Evolutionary conservation across 2,797 vertebrate genomes (phyloP).

Genomic region (Rhinogobio ventralis): DNA sequence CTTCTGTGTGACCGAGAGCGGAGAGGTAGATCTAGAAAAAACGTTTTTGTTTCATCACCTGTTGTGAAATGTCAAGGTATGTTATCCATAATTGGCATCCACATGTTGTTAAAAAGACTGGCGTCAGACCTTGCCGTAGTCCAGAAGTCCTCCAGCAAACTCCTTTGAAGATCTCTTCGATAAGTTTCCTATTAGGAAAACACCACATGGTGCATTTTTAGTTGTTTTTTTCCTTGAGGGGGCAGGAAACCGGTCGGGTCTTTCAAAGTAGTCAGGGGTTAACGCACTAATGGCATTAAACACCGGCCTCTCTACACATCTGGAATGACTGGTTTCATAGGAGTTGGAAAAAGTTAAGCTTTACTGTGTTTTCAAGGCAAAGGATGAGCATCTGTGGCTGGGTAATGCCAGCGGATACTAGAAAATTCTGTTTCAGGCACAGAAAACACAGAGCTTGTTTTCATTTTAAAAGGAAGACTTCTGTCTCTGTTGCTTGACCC

Average conservation of each 20-base stretch:
- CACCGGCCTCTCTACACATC: conserved; percentile 64
- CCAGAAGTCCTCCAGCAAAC: conserved; percentile 37
- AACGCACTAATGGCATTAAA: conserved; percentile 47
- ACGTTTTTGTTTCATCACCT: conserved; percentile 76
- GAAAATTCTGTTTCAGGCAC: conserved; percentile 71
- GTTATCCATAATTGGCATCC: conserved; percentile 63
- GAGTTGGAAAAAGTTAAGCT: conserved; percentile 45
- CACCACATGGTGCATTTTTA: conserved; percentile 42
- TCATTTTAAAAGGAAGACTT: conserved; percentile 66
- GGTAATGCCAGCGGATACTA: conserved; percentile 65
- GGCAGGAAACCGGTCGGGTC: conserved; percentile 49
- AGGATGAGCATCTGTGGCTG: conserved; percentile 74
- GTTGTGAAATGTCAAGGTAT: conserved; percentile 73
- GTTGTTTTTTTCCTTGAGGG: conserved; percentile 54
- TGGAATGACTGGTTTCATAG: conserved; percentile 64
- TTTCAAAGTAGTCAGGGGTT: conserved; percentile 29
- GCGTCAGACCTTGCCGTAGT: conserved; percentile 47
- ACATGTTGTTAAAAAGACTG: conserved; percentile 61
- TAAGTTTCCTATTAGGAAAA: conserved; percentile 55
- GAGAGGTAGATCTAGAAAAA: conserved; percentile 72
- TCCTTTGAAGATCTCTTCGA: conserved; percentile 57
- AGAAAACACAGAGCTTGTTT: conserved; percentile 72
- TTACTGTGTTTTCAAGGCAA: conserved; percentile 61
- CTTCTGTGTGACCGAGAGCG: conserved; percentile 67
- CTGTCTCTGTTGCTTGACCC: conserved; percentile 68